A percentile compares a stretch with the other conserved stretches of the same genome.
phyloP scores from a whole-genome alignment of 2,888 invertebrate species.

The Nebria salina region DNA sequence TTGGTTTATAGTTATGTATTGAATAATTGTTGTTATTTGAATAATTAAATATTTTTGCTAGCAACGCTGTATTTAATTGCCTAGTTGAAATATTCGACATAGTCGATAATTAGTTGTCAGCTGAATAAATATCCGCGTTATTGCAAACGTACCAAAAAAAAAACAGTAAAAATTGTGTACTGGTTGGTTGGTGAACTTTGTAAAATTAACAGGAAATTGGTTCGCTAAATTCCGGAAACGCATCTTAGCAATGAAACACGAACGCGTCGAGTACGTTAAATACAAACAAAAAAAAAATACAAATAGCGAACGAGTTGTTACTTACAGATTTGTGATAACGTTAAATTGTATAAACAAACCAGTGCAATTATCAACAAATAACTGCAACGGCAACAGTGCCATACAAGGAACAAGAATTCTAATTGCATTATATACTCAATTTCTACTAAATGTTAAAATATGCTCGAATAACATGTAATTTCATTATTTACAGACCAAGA shows the following conservation, averaged over 20 bases:
- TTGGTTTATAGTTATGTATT: no score
- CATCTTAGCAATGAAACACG: conserved; percentile 5
- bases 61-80: neutral
- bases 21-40: no score
- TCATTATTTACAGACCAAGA: no score
- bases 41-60: no score
- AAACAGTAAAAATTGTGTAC: neutral
- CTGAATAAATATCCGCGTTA: neutral
- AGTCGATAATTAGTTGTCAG: neutral
- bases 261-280: neutral
- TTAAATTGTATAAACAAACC: conserved; percentile 36
- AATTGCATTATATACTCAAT: neutral
- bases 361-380: neutral
- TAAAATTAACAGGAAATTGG: conserved; percentile 17
- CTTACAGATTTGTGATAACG: conserved; percentile 23
- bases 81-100: neutral
- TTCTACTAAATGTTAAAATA: no score
- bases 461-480: no score
- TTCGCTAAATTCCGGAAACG: conserved; percentile 6
- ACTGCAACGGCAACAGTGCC: neutral
- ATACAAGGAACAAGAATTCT: neutral
- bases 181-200: conserved; percentile 14
- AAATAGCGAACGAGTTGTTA: neutral
- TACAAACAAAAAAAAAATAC: no score
- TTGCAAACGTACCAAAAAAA: neutral